Evolutionary conservation across 2,888 invertebrate species (phyloP).

Genomic region (Melolontha melolontha): DNA sequence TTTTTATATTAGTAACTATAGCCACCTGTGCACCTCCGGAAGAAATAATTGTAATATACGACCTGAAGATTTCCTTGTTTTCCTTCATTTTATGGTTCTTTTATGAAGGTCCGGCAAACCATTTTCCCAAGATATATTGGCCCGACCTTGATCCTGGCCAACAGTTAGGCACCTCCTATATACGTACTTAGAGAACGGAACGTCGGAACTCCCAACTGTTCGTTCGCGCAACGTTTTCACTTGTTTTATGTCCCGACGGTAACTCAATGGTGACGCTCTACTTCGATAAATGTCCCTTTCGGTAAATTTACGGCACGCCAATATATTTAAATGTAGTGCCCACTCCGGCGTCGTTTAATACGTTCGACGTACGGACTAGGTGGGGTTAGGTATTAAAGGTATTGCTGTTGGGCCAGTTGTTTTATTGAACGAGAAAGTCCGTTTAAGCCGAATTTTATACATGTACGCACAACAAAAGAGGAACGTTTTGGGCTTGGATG

Average conservation of each 20-base stretch:
- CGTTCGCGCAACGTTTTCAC: constrained; percentile 3
- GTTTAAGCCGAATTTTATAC: constrained; percentile 17
- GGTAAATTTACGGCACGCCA: constrained; percentile 31
- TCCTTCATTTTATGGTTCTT: constrained; percentile 34
- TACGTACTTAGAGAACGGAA: background rate
- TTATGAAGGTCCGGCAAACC: constrained; percentile 18
- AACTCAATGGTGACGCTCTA: constrained; percentile 8
- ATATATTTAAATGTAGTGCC: constrained; percentile 39
- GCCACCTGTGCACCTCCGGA: constrained; percentile 26
- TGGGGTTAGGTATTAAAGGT: constrained; percentile 20
- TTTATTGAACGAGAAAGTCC: constrained; percentile 22
- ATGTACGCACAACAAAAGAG: too few species aligned
- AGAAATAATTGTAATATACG: constrained; percentile 33
- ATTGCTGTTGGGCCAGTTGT: constrained; percentile 6
- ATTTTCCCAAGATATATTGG: constrained; percentile 1
- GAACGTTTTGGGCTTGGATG: too few species aligned
- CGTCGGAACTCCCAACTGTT: constrained; percentile 2
- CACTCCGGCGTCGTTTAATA: constrained; percentile 29
- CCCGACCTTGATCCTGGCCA: constrained; percentile 32
- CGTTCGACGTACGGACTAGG: constrained; percentile 13
- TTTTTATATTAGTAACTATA: background rate
- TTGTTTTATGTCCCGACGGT: constrained; percentile 30
- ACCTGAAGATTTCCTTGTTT: constrained; percentile 23
- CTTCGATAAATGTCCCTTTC: constrained; percentile 29
- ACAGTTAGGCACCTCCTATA: background rate